phyloP scores from a whole-genome alignment of 2,888 invertebrate genomes.

The Cetonia aurata region DNA sequence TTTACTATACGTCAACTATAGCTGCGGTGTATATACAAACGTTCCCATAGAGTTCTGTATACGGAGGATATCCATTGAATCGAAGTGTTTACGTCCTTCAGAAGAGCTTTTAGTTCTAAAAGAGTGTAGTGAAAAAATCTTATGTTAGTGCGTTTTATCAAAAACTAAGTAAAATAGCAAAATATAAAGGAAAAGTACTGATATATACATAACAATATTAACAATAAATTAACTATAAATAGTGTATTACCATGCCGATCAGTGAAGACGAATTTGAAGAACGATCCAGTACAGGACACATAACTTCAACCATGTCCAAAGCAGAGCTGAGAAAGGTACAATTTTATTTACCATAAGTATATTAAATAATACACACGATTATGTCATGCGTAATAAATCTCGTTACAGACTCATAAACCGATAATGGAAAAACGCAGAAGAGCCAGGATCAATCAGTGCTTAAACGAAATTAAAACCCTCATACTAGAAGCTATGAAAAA shows the following conservation, averaged over 20 bases:
- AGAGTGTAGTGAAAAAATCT: too few relatives aligned
- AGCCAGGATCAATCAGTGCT: conserved; percentile 92
- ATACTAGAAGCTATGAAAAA: conserved; percentile 94
- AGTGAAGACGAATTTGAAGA: conserved; percentile 73
- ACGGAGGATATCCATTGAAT: too few relatives aligned
- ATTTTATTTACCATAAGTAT: background rate
- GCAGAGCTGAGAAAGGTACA: conserved; percentile 78
- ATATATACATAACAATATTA: too few relatives aligned
- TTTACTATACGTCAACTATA: background rate
- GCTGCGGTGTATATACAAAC: background rate
- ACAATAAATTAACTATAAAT: conserved; percentile 49
- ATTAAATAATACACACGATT: background rate
- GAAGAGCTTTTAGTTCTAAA: too few relatives aligned
- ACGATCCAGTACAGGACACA: conserved; percentile 67
- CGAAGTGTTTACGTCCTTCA: too few relatives aligned
- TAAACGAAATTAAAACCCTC: conserved; percentile 90
- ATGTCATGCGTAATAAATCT: background rate
- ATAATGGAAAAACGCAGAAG: conserved; percentile 95
- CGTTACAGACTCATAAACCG: conserved; percentile 89
- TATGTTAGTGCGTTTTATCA: too few relatives aligned
- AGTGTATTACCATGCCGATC: conserved; percentile 69
- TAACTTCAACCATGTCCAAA: conserved; percentile 73
- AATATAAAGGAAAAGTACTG: background rate
- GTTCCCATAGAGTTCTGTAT: too few relatives aligned
- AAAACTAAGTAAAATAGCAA: too few relatives aligned